phyloP scores from a whole-genome alignment of 37 sponge, comb jelly and placozoan species.

The Diacarnus erythraeanus region DNA sequence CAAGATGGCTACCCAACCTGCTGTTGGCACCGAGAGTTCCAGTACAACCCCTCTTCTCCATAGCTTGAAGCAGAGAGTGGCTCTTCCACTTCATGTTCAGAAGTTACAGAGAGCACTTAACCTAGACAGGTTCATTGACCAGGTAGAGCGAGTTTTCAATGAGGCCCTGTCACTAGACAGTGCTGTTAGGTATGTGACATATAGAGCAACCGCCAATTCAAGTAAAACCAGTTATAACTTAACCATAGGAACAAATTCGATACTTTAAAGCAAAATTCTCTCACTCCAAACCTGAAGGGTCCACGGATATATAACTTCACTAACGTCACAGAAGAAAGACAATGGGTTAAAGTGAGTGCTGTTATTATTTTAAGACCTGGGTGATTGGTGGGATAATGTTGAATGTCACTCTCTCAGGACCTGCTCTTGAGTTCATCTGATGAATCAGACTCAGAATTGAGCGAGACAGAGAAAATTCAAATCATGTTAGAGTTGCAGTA shows the following conservation, averaged over 20 bases:
- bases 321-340: conserved; percentile 49
- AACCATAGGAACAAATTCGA: not conserved
- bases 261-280: not conserved
- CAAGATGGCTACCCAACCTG: not conserved
- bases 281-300: not conserved
- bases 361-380: not conserved
- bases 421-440: conserved; percentile 48
- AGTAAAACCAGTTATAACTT: too few relatives aligned
- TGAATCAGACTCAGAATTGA: conserved; percentile 41
- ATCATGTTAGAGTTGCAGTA: conserved; percentile 68
- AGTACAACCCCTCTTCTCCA: not conserved
- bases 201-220: too few relatives aligned
- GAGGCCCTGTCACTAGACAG: not conserved
- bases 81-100: conserved; percentile 73
- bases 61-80: conserved; percentile 22
- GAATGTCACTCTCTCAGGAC: conserved; percentile 26
- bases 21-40: not conserved
- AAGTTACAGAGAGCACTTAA: conserved; percentile 55
- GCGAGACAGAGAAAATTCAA: conserved; percentile 48
- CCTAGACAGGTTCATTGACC: conserved; percentile 51
- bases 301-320: conserved; percentile 50
- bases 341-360: conserved; percentile 61
- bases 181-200: not conserved
- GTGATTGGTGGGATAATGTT: not conserved
- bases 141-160: conserved; percentile 48